Percentiles rank a stretch among this genome's conserved stretches.
Evolutionary conservation across 1,140 invertebrate species (phyloP).

Genomic region (Micrasema longulum): DNA sequence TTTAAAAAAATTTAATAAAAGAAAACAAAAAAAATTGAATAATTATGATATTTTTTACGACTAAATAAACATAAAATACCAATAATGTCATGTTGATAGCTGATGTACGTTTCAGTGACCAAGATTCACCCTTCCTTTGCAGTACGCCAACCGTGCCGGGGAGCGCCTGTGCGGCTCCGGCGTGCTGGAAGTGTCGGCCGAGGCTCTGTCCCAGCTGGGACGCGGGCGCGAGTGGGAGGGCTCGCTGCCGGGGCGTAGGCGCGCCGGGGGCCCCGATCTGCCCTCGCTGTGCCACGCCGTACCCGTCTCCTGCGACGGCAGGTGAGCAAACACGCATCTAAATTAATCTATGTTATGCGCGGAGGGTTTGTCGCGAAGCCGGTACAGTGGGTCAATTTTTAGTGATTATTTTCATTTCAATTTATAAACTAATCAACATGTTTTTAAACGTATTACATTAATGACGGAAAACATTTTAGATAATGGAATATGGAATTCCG

Average conservation of each 20-base stretch:
- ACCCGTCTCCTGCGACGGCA: conserved; percentile 74
- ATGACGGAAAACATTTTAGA: background rate
- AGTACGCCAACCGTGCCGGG: conserved; percentile 86
- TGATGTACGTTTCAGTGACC: too few species aligned
- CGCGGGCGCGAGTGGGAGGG: conserved; percentile 90
- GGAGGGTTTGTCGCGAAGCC: too few species aligned
- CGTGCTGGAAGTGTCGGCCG: conserved; percentile 65
- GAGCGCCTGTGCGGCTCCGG: conserved; percentile 82
- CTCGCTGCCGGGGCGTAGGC: conserved; percentile 82
- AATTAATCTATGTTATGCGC: too few species aligned
- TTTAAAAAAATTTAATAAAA: too few species aligned
- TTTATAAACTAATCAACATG: background rate
- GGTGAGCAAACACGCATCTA: conserved; percentile 54
- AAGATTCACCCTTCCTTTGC: conserved; percentile 82
- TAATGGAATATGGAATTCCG: too few species aligned
- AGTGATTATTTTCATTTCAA: too few species aligned
- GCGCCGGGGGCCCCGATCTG: conserved; percentile 82
- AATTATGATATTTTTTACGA: too few species aligned
- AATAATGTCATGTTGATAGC: too few species aligned
- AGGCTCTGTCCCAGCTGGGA: conserved; percentile 70
- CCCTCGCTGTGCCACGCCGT: conserved; percentile 83
- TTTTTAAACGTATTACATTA: background rate
- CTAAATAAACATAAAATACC: too few species aligned
- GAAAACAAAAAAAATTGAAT: too few species aligned
- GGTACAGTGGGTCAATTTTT: too few species aligned